A percentile compares a stretch with the other conserved stretches of the same genome.
phyloP scores from a whole-genome alignment of 2,113 vertebrate genomes.

The Gavia stellata region DNA sequence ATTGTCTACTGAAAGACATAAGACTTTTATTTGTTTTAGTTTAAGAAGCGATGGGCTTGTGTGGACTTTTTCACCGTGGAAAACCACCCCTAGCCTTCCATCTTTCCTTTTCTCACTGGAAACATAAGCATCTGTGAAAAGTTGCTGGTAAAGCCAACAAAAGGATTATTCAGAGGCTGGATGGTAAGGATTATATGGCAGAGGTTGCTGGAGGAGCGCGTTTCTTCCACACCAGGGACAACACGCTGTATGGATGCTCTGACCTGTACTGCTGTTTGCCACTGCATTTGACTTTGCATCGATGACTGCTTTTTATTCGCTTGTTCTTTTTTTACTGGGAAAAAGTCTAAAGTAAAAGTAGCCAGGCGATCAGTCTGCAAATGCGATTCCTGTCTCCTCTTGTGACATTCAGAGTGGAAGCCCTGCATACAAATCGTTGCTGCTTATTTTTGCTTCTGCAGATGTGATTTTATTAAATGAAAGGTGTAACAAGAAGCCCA shows the following conservation, averaged over 20 bases:
- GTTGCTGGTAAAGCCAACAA: not conserved
- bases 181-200: not conserved
- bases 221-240: not conserved
- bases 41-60: not conserved
- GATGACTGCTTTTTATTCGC: not conserved
- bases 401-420: not conserved
- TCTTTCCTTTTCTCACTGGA: not conserved
- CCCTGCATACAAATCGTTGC: constrained; percentile 8
- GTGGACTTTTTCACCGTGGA: not conserved
- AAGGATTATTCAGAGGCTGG: not conserved
- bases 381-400: constrained; percentile 10
- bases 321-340: constrained; percentile 9
- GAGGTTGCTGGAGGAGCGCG: not conserved
- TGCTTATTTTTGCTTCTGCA: constrained; percentile 28
- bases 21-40: not conserved
- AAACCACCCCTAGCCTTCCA: not conserved
- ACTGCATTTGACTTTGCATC: not conserved
- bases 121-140: not conserved
- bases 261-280: not conserved
- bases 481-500: constrained; percentile 10
- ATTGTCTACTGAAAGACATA: not conserved
- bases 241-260: not conserved
- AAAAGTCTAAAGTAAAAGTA: not conserved
- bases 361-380: not conserved
- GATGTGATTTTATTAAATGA: constrained; percentile 46